phyloP scores from a whole-genome alignment of 2,888 invertebrate species.

The Drosophila eohydei region DNA sequence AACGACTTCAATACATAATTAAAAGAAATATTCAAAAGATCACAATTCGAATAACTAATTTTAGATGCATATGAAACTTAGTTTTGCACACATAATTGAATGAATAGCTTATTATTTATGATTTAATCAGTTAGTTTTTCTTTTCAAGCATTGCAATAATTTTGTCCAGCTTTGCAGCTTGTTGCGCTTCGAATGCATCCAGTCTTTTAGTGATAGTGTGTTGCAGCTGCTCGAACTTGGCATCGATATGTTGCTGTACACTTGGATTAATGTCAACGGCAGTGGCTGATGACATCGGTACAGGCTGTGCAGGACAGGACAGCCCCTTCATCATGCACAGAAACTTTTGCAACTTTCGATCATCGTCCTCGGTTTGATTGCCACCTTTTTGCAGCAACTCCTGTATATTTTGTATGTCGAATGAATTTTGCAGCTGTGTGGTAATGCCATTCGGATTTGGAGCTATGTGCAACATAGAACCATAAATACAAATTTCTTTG shows the following conservation, averaged over 20 bases:
- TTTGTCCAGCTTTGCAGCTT: constrained; percentile 75
- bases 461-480: constrained; percentile 75
- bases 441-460: constrained; percentile 82
- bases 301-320: constrained; percentile 16
- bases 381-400: constrained; percentile 66
- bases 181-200: constrained; percentile 69
- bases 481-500: constrained; percentile 82
- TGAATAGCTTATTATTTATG: not conserved
- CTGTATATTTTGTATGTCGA: constrained; percentile 81
- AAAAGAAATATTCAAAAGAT: constrained; percentile 3
- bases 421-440: constrained; percentile 63
- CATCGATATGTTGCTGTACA: constrained; percentile 72
- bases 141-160: constrained; percentile 76
- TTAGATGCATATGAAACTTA: not conserved
- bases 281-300: not conserved
- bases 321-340: constrained; percentile 59
- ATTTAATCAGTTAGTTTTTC: constrained; percentile 22
- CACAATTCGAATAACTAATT: constrained; percentile 2
- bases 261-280: constrained; percentile 8
- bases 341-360: constrained; percentile 78
- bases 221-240: constrained; percentile 71
- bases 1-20: constrained; percentile 4
- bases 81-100: constrained; percentile 5
- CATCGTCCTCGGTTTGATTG: constrained; percentile 50
- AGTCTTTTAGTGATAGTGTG: constrained; percentile 62